Percentiles rank a stretch among this genome's conserved stretches.
Evolutionary conservation across 2,797 vertebrate species (phyloP).

Genomic region (Gila robusta): DNA sequence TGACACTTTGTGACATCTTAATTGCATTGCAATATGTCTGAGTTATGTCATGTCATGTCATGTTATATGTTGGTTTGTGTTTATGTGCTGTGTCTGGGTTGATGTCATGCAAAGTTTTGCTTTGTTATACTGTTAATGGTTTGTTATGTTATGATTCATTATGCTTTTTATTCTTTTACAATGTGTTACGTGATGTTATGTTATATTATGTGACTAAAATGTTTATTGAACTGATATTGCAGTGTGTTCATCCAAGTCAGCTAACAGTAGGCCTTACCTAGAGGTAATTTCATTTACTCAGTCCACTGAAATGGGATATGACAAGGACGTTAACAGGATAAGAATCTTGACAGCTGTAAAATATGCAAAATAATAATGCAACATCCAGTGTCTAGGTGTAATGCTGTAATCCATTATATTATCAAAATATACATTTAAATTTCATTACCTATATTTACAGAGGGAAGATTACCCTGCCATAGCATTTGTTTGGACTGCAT

Average conservation of each 20-base stretch:
- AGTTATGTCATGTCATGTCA: no score
- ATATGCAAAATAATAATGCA: conserved; percentile 62
- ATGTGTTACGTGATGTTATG: not conserved
- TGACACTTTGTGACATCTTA: not conserved
- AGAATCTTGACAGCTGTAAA: conserved; percentile 52
- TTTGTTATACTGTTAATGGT: not conserved
- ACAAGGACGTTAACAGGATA: conserved; percentile 52
- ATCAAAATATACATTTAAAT: conserved; percentile 58
- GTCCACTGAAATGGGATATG: conserved; percentile 45
- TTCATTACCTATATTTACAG: conserved; percentile 52
- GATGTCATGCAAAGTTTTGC: not conserved
- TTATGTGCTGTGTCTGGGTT: not conserved
- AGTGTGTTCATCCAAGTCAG: conserved; percentile 38
- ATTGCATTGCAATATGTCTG: not conserved
- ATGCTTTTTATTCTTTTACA: not conserved
- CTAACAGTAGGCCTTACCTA: conserved; percentile 36
- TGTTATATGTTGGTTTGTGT: not conserved
- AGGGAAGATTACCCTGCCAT: conserved; percentile 32
- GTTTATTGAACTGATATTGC: not conserved
- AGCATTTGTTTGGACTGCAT: conserved; percentile 33
- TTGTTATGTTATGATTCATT: not conserved
- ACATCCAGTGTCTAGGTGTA: conserved; percentile 39
- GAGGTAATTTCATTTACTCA: conserved; percentile 43
- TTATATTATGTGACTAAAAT: not conserved
- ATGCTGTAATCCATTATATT: conserved; percentile 46